Percentiles rank a stretch among this genome's conserved stretches.
Conservation (phyloP, 2,113 vertebrate species). For the Bambusicola thoracicus region DNA sequence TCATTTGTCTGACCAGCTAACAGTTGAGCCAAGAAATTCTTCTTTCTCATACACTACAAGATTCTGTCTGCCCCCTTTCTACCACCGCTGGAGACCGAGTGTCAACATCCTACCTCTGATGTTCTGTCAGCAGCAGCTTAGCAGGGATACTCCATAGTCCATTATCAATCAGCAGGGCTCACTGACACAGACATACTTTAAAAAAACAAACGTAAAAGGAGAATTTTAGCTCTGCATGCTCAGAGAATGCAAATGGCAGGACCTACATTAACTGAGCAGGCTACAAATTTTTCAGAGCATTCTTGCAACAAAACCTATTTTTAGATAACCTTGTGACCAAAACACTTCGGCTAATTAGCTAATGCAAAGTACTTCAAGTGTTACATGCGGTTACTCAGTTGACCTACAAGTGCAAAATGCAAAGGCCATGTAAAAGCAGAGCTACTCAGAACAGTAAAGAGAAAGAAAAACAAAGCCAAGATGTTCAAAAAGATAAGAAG, state of each 20-base stretch:
- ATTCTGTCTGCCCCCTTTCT: not conserved
- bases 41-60: not conserved
- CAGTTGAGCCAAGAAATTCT: not conserved
- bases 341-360: not conserved
- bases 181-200: not conserved
- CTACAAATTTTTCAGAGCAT: not conserved
- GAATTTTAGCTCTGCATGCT: not conserved
- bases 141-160: not conserved
- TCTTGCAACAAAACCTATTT: not conserved
- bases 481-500: not conserved
- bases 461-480: not conserved
- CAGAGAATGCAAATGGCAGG: not conserved
- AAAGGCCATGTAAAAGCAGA: not conserved
- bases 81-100: not conserved
- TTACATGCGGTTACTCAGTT: not conserved
- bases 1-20: not conserved
- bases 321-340: not conserved
- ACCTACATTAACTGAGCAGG: rapidly evolving
- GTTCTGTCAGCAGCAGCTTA: not conserved
- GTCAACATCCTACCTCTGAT: not conserved
- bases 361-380: not conserved
- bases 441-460: not conserved
- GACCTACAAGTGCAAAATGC: not conserved
- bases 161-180: not conserved
- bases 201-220: not conserved